Base-by-base conservation (phyloP, 2,888 invertebrate genomes). In the Diarsia mendica region DNA sequence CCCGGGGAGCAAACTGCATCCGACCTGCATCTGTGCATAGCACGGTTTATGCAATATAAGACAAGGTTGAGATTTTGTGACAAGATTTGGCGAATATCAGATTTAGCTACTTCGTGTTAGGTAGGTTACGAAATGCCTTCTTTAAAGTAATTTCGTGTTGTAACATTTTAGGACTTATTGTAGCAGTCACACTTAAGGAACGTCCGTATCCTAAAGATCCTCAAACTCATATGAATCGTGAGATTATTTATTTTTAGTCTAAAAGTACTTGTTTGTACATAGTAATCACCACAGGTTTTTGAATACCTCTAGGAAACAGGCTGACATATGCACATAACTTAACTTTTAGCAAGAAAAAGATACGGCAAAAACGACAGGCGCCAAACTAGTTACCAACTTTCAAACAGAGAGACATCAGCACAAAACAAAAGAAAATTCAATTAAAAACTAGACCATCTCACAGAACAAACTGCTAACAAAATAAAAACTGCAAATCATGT, bases 1-100 rank as follows among this genome's bases (percentile, higher is more conserved):
- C 94, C 95, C 89, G 77, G 95, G 93, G 96, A 94, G 89, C 80
- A 84, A 82, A 91, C 91, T 95, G 96, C 96, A 96, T 94, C 93
- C 93, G 93, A 95, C 93, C 95, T 96, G 95, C 95, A 95, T 95
- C 92, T 93, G 92, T 93, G 94, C 94, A 93, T 89, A 86, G 89
- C 85, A 74, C n/a, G 67, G 77, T 67, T 84, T 65, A 87, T 87
- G 79, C 77, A 67, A 70, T 67, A 85, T 71, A 70, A 18, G 13
- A 39, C 1, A 58, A 72, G 28, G 28, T 64, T 1, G 18, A 10
- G 13, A 3, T 0, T 58, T 49, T 55, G 10, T 33, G 11, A 13
- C 28, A 46, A 28, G 48, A 18, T 6, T 46, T 55, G 5, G 1
- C 15, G 18, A 60, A 18, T 15, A 49, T n/a, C 39, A 39, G 39